A percentile compares a stretch with the other conserved stretches of the same genome.
Conservation (phyloP, 1,140 invertebrate species). For the Brachionus plicatilis region DNA sequence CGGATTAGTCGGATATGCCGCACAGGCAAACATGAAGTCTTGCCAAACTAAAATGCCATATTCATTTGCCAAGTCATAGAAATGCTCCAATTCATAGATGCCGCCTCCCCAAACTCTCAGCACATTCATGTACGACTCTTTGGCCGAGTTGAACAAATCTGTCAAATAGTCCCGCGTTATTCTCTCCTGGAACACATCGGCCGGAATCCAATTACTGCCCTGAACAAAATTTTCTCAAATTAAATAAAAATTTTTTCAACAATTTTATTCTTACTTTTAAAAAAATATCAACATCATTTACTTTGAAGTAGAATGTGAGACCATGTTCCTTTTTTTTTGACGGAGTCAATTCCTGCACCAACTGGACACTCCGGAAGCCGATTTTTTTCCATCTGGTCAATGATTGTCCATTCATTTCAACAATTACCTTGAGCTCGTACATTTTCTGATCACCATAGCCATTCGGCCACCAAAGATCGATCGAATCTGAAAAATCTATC, state of each 20-base stretch:
- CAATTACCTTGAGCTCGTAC: constrained; percentile 64
- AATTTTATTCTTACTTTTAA: constrained; percentile 62
- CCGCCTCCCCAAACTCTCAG: constrained; percentile 92
- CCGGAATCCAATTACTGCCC: constrained; percentile 87
- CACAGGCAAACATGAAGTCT: constrained; percentile 92
- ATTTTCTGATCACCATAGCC: constrained; percentile 76
- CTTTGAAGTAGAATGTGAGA: constrained; percentile 75
- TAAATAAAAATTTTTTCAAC: neutral
- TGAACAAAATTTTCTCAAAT: neutral
- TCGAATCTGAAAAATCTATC: neutral
- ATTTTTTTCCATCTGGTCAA: constrained; percentile 59
- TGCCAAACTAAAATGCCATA: constrained; percentile 57
- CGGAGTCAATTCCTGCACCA: constrained; percentile 53
- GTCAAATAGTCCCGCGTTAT: constrained; percentile 56
- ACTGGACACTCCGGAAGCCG: constrained; percentile 79
- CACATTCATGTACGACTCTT: constrained; percentile 82
- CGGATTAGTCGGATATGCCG: constrained; percentile 77
- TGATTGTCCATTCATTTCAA: constrained; percentile 46
- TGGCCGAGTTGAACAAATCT: constrained; percentile 66
- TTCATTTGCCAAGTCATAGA: constrained; percentile 69
- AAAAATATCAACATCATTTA: constrained; percentile 84
- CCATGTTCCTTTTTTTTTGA: neutral
- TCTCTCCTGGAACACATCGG: constrained; percentile 75
- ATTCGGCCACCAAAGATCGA: constrained; percentile 82
- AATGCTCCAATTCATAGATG: constrained; percentile 62